Evolutionary conservation across 1,140 invertebrate species (phyloP), one percentile per base, ranked within the genome.

Genomic region (Aricia agestis): DNA sequence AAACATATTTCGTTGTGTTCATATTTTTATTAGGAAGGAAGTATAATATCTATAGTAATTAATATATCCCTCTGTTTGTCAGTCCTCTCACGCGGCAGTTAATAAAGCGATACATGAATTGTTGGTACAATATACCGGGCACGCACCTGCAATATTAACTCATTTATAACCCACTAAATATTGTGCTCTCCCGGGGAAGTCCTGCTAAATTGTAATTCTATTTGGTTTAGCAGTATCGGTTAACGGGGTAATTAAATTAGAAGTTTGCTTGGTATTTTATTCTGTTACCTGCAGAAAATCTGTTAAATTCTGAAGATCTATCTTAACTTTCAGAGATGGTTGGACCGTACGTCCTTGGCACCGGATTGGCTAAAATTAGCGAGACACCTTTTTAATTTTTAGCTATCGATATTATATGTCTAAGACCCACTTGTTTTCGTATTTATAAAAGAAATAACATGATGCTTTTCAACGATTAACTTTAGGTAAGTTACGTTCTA

Each of bases 81-180:
- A 89, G 87, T 84, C 81, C 75, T 74, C 72, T 77, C 87, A 88
- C 85, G 85, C 75, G 73, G 77, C 61, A 61, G 68, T 81, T 88
- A 89, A 89, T 88, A 86, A 85, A 82, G 70, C 80, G 78, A 85
- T 84, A 76, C 82, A 87, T 84, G 80, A 82, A 86, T 80, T 81
- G 80, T 78, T 72, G 63, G 71, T 71, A 76, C 78, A 83, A 83
- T 86, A 86, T 82, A 86, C 83, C 73, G 36, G 70, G 75, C 74
- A 79, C 77, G 74, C 78, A 76, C 74, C 78, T 74, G 74, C 74
- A 80, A 79, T 82, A 78, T 78, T 79, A 82, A 79, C 78, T 78
- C 61, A 69, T 45, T 70, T 75, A 75, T 71, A 45, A 71, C 45
- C 45, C 45, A 52, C 45, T 52, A 52, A 52, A 52, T 52, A 52